Conservation (phyloP, 2,888 invertebrate genomes). For the Polyommatus icarus region DNA sequence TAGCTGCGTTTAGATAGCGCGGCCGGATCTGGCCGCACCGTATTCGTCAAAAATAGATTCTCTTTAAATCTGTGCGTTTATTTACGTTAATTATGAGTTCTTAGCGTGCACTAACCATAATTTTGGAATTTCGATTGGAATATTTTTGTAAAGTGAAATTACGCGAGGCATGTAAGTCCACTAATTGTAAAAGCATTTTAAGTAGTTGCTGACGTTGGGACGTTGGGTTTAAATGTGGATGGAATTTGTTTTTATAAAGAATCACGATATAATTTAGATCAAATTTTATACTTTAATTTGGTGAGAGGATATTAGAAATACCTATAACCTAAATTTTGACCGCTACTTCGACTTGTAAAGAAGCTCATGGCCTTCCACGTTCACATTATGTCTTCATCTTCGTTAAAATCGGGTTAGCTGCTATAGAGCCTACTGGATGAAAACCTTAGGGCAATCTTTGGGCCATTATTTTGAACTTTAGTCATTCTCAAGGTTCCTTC, state of each 20-base stretch:
- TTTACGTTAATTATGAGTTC: neutral
- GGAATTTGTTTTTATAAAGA: neutral
- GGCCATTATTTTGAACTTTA: neutral
- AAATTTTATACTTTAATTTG: neutral
- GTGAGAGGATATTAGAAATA: neutral
- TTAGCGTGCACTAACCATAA: neutral
- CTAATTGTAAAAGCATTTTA: conserved; percentile 10
- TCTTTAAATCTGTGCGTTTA: neutral
- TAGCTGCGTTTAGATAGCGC: too few species aligned
- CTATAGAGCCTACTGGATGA: too few species aligned
- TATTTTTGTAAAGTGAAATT: conserved; percentile 24
- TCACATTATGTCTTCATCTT: too few species aligned
- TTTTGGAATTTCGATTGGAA: neutral
- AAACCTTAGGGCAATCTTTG: too few species aligned
- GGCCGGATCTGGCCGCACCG: too few species aligned
- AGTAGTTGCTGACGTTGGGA: neutral
- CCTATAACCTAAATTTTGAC: too few species aligned
- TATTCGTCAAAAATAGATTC: too few species aligned
- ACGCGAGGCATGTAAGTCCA: neutral
- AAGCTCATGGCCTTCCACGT: too few species aligned
- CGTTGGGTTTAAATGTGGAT: neutral
- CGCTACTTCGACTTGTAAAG: too few species aligned
- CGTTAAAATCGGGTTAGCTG: too few species aligned
- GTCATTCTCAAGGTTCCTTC: neutral
- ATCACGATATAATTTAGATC: neutral